Percentiles rank a stretch among this genome's conserved stretches.
phyloP scores from a whole-genome alignment of 2,797 vertebrate species.

The Channallabes apus region DNA sequence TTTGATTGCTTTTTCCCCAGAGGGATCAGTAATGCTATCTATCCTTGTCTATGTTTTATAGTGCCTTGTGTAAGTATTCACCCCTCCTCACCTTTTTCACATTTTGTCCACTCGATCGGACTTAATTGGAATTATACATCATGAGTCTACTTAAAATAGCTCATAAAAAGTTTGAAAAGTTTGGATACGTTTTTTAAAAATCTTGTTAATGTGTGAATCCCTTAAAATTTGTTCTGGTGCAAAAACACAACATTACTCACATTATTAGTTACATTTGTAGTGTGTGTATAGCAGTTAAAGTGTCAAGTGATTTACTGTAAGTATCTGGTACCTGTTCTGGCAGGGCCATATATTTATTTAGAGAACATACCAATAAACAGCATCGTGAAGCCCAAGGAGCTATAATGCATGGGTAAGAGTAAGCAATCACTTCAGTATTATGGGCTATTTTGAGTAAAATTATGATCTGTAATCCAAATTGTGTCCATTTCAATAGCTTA shows the following conservation, averaged over 20 bases:
- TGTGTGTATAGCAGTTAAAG: background rate
- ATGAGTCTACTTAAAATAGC: background rate
- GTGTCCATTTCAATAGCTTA: background rate
- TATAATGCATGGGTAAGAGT: background rate
- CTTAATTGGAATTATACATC: background rate
- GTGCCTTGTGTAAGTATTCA: slow-evolving; percentile 24
- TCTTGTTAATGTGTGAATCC: background rate
- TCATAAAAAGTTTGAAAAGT: background rate
- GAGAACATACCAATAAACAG: background rate
- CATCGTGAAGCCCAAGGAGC: background rate
- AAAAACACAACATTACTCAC: background rate
- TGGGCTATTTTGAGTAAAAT: background rate
- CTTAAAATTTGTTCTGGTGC: background rate
- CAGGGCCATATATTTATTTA: background rate
- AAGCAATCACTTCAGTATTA: background rate
- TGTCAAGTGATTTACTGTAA: background rate
- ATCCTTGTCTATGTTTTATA: slow-evolving; percentile 46
- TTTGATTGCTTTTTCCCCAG: slow-evolving; percentile 49
- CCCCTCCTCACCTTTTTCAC: background rate
- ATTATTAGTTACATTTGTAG: background rate
- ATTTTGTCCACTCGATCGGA: background rate
- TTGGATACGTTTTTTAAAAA: too few species aligned
- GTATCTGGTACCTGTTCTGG: background rate
- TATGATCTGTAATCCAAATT: background rate
- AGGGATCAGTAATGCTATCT: slow-evolving; percentile 51